Percentiles rank a stretch among this genome's conserved stretches.
Conservation (phyloP, 2,113 vertebrate genomes). For the Saimiri boliviensis region DNA sequence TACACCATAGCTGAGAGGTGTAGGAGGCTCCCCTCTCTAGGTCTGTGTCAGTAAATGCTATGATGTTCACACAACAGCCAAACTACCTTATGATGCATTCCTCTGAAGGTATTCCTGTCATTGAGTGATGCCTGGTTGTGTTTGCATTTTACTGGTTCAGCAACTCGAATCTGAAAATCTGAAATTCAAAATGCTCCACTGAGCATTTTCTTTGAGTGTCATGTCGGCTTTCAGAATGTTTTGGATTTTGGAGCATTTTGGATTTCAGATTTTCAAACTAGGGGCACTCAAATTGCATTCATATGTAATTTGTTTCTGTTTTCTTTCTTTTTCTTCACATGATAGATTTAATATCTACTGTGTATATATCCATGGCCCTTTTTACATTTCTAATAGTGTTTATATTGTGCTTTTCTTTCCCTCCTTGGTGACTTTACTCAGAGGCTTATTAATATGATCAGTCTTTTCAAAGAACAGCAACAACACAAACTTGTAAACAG, state of each 20-base stretch:
- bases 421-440: background rate
- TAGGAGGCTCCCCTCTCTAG: background rate
- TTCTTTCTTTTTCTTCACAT: background rate
- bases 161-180: background rate
- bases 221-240: background rate
- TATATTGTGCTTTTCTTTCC: background rate
- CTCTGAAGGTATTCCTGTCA: background rate
- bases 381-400: background rate
- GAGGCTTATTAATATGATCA: background rate
- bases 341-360: background rate
- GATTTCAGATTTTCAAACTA: background rate
- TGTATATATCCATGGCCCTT: background rate
- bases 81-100: background rate
- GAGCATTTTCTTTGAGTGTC: background rate
- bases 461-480: slow-evolving; percentile 28
- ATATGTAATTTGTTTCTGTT: background rate
- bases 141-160: background rate
- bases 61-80: background rate
- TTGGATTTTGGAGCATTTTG: background rate
- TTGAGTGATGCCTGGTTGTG: background rate
- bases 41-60: background rate
- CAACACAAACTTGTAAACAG: background rate
- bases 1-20: background rate
- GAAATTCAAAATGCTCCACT: background rate
- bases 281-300: background rate